Percentiles rank a stretch among this genome's conserved stretches.
These are phyloP conservation scores for Catocala nupta DNA, from an alignment of 2,888 invertebrate genomes.

Conservation along the genomic window DNA sequence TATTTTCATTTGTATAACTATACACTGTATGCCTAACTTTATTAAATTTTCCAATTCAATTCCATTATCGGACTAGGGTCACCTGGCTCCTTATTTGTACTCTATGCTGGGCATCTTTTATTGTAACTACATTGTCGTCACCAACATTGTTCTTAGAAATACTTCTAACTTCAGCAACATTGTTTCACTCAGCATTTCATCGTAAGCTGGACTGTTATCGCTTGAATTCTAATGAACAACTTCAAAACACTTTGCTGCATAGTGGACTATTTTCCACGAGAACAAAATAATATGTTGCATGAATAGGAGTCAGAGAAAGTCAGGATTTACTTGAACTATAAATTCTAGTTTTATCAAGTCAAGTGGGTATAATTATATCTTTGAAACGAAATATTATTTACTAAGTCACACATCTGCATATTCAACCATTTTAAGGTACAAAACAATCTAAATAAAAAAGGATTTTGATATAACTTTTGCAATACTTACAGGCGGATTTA, in stretches of 20 bases:
- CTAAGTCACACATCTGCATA: too few relatives aligned
- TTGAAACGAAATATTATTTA: too few relatives aligned
- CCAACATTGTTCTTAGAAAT: slow-evolving; percentile 29
- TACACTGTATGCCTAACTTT: background rate
- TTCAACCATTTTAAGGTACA: background rate
- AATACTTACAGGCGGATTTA: slow-evolving; percentile 72
- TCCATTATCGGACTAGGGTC: slow-evolving; percentile 8
- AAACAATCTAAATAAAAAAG: background rate
- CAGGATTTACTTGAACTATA: too few relatives aligned
- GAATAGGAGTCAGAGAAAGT: too few relatives aligned
- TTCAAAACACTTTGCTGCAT: background rate
- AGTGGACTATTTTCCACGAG: background rate
- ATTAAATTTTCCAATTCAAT: slow-evolving; percentile 6
- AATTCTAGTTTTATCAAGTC: too few relatives aligned
- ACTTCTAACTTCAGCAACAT: slow-evolving; percentile 16
- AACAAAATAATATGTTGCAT: background rate
- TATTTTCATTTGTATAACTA: background rate
- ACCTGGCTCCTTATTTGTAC: slow-evolving; percentile 18
- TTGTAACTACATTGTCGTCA: slow-evolving; percentile 22
- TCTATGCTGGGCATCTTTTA: slow-evolving; percentile 5
- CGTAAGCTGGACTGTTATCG: slow-evolving; percentile 19
- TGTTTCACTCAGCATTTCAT: slow-evolving; percentile 14
- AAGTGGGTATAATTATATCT: too few relatives aligned
- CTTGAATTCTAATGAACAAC: slow-evolving; percentile 13
- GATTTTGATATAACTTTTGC: too few relatives aligned